A percentile compares a stretch with the other conserved stretches of the same genome.
Evolutionary conservation across 2,888 invertebrate genomes (phyloP).

Genomic region (Synergus umbraculus): DNA sequence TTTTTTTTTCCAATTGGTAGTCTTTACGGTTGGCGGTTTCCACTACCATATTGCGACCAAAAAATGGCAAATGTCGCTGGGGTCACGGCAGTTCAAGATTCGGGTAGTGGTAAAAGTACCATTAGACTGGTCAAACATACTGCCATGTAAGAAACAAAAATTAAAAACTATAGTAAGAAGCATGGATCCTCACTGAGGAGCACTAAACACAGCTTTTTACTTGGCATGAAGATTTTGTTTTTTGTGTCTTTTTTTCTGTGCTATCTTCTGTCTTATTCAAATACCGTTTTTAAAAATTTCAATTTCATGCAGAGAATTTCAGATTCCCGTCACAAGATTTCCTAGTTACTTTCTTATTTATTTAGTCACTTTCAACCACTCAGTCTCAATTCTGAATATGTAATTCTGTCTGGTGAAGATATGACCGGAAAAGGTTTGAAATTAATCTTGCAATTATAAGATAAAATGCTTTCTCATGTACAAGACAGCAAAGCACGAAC

Average conservation of each 20-base stretch:
- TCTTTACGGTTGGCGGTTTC: constrained; percentile 98
- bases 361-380: not conserved
- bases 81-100: constrained; percentile 76
- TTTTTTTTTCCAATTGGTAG: constrained; percentile 78
- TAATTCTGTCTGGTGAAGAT: not conserved
- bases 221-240: constrained; percentile 69
- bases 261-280: not conserved
- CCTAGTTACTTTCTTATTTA: not conserved
- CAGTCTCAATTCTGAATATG: too few species aligned
- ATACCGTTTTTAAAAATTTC: not conserved
- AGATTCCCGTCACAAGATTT: not conserved
- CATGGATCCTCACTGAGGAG: constrained; percentile 68
- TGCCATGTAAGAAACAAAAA: constrained; percentile 74
- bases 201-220: constrained; percentile 71
- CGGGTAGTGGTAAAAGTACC: constrained; percentile 77
- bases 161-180: constrained; percentile 58
- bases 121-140: constrained; percentile 77
- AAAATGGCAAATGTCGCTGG: constrained; percentile 82
- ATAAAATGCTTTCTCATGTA: not conserved
- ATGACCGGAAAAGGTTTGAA: not conserved
- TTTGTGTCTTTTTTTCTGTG: constrained; percentile 44
- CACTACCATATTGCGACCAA: constrained; percentile 97
- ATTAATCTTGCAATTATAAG: not conserved
- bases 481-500: not conserved
- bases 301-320: not conserved